These are phyloP conservation scores for Chrysemys picta DNA, from an alignment of 2,113 vertebrate species.

Conservation along the genomic window DNA sequence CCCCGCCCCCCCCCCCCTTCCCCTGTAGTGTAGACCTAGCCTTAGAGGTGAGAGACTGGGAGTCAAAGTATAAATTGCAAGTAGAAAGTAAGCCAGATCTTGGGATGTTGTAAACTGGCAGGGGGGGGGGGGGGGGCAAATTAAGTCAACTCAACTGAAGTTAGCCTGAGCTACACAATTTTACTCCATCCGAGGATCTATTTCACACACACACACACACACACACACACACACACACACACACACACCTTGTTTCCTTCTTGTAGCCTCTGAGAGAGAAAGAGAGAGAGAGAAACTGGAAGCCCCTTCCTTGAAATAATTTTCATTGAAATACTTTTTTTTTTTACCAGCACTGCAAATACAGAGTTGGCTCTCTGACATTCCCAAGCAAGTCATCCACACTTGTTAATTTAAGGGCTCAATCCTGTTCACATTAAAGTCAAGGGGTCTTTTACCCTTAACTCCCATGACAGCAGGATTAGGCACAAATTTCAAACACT, in stretches of 20 bases:
- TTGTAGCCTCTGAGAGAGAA: not conserved
- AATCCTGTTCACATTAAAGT: not conserved
- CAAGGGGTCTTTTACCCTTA: not conserved
- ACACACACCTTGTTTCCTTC: not conserved
- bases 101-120: not conserved
- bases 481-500: not conserved
- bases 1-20: too few species aligned
- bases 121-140: not conserved
- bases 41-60: not conserved
- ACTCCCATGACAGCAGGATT: not conserved
- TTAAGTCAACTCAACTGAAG: not conserved
- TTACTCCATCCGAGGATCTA: not conserved
- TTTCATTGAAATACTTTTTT: not conserved
- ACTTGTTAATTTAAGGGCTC: not conserved
- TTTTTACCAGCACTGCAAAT: not conserved
- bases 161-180: not conserved
- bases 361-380: not conserved
- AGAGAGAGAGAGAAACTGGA: not conserved
- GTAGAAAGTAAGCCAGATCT: not conserved
- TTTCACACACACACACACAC: not conserved
- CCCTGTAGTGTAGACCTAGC: too few species aligned
- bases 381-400: not conserved
- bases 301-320: not conserved
- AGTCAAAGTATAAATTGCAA: not conserved
- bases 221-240: too few species aligned